phyloP scores from a whole-genome alignment of 2,888 invertebrate genomes.

The Steinernema hermaphroditum region DNA sequence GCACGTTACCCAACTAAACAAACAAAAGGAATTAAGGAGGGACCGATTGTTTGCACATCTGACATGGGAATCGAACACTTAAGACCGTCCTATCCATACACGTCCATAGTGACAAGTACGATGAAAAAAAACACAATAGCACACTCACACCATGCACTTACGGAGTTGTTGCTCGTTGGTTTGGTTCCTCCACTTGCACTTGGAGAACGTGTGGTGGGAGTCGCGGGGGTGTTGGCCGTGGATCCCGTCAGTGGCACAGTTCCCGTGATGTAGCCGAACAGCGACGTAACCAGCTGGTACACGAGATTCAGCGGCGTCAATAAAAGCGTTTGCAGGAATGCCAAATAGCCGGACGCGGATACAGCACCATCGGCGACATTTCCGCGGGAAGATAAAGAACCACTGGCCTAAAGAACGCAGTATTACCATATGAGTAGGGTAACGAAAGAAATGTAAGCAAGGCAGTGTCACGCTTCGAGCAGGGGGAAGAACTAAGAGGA shows the following conservation, averaged over 20 bases:
- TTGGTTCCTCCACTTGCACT: background rate
- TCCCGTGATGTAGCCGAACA: background rate
- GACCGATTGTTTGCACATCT: background rate
- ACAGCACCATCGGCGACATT: background rate
- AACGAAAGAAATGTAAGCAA: no score
- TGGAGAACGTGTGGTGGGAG: background rate
- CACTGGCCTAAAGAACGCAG: background rate
- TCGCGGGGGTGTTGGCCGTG: background rate
- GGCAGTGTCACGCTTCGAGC: no score
- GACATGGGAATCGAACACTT: background rate
- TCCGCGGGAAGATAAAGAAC: background rate
- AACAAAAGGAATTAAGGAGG: background rate
- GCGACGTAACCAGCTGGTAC: conserved; percentile 5
- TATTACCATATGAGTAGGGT: background rate
- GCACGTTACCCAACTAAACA: conserved; percentile 24
- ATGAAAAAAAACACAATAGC: no score
- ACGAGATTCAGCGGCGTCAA: background rate
- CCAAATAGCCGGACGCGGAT: background rate
- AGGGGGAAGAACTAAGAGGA: no score
- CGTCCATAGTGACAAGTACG: no score
- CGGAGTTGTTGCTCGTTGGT: no score
- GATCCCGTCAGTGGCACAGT: background rate
- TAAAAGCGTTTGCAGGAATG: background rate
- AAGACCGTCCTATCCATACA: no score
- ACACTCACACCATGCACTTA: no score